These are phyloP conservation scores for Platyrinchus mystaceus DNA, from an alignment of 2,797 vertebrate genomes.

Conservation along the genomic window DNA sequence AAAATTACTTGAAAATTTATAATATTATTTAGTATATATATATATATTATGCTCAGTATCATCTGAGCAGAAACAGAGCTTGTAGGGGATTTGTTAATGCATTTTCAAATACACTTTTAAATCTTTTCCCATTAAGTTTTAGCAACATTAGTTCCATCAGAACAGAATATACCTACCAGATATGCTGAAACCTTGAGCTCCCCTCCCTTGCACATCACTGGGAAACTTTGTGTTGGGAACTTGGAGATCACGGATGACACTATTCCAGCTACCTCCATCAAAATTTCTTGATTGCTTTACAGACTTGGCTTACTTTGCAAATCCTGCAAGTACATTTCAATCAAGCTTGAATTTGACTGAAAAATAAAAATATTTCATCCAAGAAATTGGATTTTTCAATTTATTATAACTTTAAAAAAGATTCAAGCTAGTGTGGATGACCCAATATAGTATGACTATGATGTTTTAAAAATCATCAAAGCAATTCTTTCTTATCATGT, in stretches of 20 bases:
- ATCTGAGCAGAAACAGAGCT: neutral
- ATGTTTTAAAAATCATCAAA: slow-evolving; percentile 55
- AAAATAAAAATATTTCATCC: slow-evolving; percentile 71
- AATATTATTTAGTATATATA: neutral
- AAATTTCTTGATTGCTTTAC: slow-evolving; percentile 44
- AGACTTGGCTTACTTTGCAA: slow-evolving; percentile 55
- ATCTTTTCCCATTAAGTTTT: neutral
- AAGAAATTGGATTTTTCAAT: slow-evolving; percentile 67
- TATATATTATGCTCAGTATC: neutral
- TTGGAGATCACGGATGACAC: neutral
- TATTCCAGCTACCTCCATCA: neutral
- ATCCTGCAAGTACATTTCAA: slow-evolving; percentile 50
- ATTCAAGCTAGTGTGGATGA: slow-evolving; percentile 37
- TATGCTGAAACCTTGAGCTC: neutral
- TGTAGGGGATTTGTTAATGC: neutral
- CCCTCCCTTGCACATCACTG: neutral
- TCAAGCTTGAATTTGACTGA: slow-evolving; percentile 58
- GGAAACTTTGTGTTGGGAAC: neutral
- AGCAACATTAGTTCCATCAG: neutral
- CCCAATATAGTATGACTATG: slow-evolving; percentile 23
- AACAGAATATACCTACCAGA: neutral
- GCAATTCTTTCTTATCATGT: slow-evolving; percentile 29
- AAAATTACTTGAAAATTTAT: neutral
- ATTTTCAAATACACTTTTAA: neutral
- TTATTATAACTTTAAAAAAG: slow-evolving; percentile 53